Conservation (phyloP, 2,888 invertebrate genomes). For the Alloplasta piceator region DNA sequence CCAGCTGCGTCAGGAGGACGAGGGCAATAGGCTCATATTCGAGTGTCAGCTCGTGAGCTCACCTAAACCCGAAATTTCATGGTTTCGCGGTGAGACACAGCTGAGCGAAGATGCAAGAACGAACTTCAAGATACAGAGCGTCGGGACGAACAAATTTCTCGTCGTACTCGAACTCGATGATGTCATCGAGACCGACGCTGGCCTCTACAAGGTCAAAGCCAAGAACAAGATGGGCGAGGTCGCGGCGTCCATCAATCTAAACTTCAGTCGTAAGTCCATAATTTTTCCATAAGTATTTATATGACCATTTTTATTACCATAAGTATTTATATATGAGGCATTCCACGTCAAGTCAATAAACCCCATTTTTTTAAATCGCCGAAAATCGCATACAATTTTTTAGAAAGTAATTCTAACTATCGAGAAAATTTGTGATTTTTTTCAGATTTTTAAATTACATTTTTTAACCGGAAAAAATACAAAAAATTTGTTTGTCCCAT, state of each 20-base stretch:
- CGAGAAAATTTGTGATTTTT: no score
- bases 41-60: slow-evolving; percentile 95
- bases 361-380: no score
- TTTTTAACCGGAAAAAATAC: no score
- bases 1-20: slow-evolving; percentile 97
- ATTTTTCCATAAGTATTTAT: slow-evolving; percentile 15
- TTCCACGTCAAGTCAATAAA: no score
- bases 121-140: slow-evolving; percentile 94
- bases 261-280: slow-evolving; percentile 96
- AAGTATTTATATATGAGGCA: no score
- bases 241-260: slow-evolving; percentile 97
- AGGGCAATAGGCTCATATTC: slow-evolving; percentile 97
- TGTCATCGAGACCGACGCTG: slow-evolving; percentile 97
- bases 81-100: slow-evolving; percentile 95
- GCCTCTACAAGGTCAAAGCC: slow-evolving; percentile 98
- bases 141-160: slow-evolving; percentile 93
- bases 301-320: no score
- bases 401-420: no score
- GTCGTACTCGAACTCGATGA: slow-evolving; percentile 97
- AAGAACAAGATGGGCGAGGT: slow-evolving; percentile 99
- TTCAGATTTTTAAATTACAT: no score
- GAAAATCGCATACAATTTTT: no score
- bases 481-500: no score
- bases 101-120: slow-evolving; percentile 93
- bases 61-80: slow-evolving; percentile 95